Conservation (phyloP, 2,113 vertebrate species). For the Polyodon spathula region DNA sequence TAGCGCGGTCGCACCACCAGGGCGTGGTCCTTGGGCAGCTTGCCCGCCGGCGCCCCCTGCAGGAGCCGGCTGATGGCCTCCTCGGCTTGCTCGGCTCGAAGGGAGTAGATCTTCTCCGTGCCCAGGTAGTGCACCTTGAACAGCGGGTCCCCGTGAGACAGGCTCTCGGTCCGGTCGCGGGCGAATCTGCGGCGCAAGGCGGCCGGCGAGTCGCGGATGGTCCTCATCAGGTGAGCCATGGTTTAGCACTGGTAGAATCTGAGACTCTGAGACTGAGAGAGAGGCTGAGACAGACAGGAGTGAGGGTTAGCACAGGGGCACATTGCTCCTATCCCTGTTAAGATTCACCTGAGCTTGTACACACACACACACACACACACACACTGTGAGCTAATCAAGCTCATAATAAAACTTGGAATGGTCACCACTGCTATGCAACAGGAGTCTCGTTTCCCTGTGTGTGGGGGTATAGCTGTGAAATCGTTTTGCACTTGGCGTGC, state of each 20-base stretch:
- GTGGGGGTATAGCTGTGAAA: too few species aligned
- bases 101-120: conserved; percentile 63
- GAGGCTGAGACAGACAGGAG: not conserved
- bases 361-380: too few species aligned
- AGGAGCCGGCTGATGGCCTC: conserved; percentile 54
- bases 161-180: conserved; percentile 53
- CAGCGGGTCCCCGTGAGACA: conserved; percentile 64
- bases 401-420: too few species aligned
- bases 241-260: conserved; percentile 56
- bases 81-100: conserved; percentile 58
- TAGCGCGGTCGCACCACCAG: conserved; percentile 61
- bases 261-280: too few species aligned
- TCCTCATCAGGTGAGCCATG: conserved; percentile 63
- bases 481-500: too few species aligned
- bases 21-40: conserved; percentile 58
- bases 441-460: too few species aligned
- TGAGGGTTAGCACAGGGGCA: not conserved
- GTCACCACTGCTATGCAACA: too few species aligned
- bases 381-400: too few species aligned
- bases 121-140: conserved; percentile 68
- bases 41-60: conserved; percentile 35
- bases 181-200: conserved; percentile 55
- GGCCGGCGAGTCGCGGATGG: conserved; percentile 60
- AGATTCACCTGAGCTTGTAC: too few species aligned
- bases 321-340: too few species aligned